Base-by-base conservation (phyloP, 1,140 invertebrate species). In the Radopholus similis region DNA sequence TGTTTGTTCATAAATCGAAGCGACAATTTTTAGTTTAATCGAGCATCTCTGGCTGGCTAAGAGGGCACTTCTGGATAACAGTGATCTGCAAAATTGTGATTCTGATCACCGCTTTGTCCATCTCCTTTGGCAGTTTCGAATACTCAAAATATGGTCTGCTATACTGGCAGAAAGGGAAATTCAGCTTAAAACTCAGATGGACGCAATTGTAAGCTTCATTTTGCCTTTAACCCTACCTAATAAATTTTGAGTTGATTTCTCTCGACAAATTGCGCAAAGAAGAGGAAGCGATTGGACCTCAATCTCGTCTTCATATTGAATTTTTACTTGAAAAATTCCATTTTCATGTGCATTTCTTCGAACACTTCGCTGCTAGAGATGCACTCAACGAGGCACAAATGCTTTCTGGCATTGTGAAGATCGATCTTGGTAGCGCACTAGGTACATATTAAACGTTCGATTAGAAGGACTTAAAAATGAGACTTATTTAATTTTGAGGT, bases 281-380 rank as follows among this genome's bases (percentile, higher is more conserved):
- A n/a, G n/a, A n/a, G n/a, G n/a, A n/a, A n/a, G n/a, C n/a, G n/a
- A n/a, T n/a, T n/a, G n/a, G n/a, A n/a, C 21, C 6, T 26, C 47
- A 26, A 21, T 51, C 30, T 51, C 30, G 2, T 4, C 1, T 8
- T 26, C 30, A 49, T 44, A 37, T 47, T 32, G 47, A 68, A 67
- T 70, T 44, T 54, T 32, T 42, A 11, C 28, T 70, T 21, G 67
- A 70, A 42, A 69, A 40, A 58, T 28, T 47, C 13, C 23, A 21
- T n/a, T 55, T 18, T 13, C 60, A 72, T 26, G 55, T 68, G 47
- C 47, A 64, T 23, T 69, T 35, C 57, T 70, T 70, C 18, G 65
- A 70, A 18, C 18, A 23, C 32, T 34, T 23, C 11, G 15, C 37
- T 18, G 54, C 67, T 38, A 57, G 38, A 18, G 23, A 54, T 13